phyloP scores from a whole-genome alignment of 1,140 invertebrate genomes.

The Mycetomoellerius zeteki region DNA sequence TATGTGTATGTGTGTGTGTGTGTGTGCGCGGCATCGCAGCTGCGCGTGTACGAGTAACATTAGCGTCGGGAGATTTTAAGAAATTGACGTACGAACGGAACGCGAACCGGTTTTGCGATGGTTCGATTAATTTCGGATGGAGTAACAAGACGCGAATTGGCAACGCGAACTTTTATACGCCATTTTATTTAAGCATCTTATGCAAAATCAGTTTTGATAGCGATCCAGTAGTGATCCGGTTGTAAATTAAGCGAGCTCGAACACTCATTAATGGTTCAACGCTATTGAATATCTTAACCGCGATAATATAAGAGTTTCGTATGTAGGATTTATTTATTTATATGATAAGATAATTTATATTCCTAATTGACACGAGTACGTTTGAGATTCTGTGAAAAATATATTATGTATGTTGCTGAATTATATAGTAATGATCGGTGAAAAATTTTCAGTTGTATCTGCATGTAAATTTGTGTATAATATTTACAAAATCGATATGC shows the following conservation, averaged over 20 bases:
- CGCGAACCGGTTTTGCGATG: conserved; percentile 50
- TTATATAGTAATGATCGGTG: background rate
- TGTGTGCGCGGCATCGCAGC: conserved; percentile 21
- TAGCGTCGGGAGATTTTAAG: conserved; percentile 50
- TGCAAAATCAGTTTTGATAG: conserved; percentile 41
- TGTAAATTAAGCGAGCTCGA: conserved; percentile 31
- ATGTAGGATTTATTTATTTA: conserved; percentile 29
- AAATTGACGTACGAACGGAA: conserved; percentile 45
- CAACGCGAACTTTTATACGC: conserved; percentile 35
- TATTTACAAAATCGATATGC: background rate
- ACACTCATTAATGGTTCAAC: conserved; percentile 4
- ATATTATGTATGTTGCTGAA: background rate
- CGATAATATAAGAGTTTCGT: conserved; percentile 21
- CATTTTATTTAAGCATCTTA: conserved; percentile 39
- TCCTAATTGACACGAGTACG: background rate
- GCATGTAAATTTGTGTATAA: background rate
- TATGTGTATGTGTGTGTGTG: background rate
- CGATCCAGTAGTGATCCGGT: conserved; percentile 22
- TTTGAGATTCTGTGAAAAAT: conserved; percentile 8
- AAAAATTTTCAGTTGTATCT: background rate
- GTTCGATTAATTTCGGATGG: conserved; percentile 56
- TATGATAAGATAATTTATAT: conserved; percentile 34
- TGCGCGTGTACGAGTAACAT: conserved; percentile 32
- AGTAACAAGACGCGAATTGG: conserved; percentile 38
- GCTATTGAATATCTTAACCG: conserved; percentile 1